phyloP scores from a whole-genome alignment of 2,113 vertebrate species.

The Marcusenius ussheri region DNA sequence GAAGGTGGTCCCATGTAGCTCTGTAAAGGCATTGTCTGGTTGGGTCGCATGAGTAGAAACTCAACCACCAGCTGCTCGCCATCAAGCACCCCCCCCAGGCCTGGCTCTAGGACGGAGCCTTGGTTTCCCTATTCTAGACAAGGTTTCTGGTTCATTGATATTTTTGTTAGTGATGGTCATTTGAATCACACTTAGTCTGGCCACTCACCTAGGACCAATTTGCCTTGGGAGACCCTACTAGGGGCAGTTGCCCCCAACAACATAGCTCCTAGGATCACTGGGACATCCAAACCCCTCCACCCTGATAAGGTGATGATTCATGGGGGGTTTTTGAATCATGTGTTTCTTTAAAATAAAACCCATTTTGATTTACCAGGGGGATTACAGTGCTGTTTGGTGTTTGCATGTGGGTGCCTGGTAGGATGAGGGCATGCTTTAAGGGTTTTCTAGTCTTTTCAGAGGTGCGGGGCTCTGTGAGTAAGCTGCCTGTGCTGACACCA shows the following conservation, averaged over 20 bases:
- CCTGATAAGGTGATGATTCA: neutral
- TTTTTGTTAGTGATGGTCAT: neutral
- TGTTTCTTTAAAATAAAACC: neutral
- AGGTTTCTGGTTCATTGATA: neutral
- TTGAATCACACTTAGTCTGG: neutral
- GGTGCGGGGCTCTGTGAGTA: neutral
- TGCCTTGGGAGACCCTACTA: neutral
- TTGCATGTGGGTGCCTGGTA: neutral
- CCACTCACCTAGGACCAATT: neutral
- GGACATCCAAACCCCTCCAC: neutral
- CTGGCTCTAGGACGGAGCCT: neutral
- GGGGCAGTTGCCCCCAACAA: neutral
- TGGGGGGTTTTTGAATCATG: neutral
- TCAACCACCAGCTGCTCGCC: neutral
- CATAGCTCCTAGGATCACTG: neutral
- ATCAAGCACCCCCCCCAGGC: neutral
- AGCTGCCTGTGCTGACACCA: neutral
- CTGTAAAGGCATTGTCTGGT: neutral
- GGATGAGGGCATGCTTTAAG: neutral
- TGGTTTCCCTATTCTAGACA: neutral
- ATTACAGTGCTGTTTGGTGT: neutral
- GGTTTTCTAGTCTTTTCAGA: neutral
- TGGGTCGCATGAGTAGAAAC: neutral
- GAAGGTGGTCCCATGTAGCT: neutral
- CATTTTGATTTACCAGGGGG: neutral